These are phyloP conservation scores for Tholera decimalis DNA, from an alignment of 2,888 invertebrate species.

Conservation along the genomic window DNA sequence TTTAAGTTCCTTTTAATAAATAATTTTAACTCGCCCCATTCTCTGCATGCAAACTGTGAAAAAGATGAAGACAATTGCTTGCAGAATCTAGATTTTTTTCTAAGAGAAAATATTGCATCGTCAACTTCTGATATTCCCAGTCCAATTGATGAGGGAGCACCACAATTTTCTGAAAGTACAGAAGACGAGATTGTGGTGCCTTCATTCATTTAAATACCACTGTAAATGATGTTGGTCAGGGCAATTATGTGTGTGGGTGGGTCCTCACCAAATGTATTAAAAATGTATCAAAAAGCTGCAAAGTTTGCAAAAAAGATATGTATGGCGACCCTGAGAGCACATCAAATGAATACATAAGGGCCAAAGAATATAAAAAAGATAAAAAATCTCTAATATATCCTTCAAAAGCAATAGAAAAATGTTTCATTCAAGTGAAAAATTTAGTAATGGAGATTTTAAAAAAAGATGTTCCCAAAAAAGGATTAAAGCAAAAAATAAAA, in stretches of 20 bases:
- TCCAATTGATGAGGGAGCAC: background rate
- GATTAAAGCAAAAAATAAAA: too few species aligned
- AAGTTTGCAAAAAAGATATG: constrained; percentile 14
- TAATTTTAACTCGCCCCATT: constrained; percentile 50
- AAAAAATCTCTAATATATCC: background rate
- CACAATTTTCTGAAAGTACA: constrained; percentile 18
- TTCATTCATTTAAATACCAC: constrained; percentile 6
- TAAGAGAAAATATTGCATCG: background rate
- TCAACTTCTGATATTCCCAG: constrained; percentile 26
- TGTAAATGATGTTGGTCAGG: constrained; percentile 7
- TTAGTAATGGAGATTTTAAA: too few species aligned
- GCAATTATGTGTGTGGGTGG: constrained; percentile 26
- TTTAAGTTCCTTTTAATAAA: constrained; percentile 59
- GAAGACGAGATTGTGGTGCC: constrained; percentile 15
- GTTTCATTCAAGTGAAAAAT: too few species aligned
- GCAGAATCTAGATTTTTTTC: constrained; percentile 5
- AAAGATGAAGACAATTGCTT: constrained; percentile 37
- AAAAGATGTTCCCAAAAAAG: too few species aligned
- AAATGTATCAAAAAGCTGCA: constrained; percentile 12
- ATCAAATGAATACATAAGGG: constrained; percentile 15
- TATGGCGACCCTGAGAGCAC: constrained; percentile 2
- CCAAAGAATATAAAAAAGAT: background rate
- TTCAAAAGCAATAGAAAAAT: too few species aligned
- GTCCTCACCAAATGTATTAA: constrained; percentile 9
- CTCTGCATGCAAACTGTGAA: constrained; percentile 56